These are phyloP conservation scores for Episyrphus balteatus DNA, from an alignment of 1,140 invertebrate species.

Conservation along the genomic window DNA sequence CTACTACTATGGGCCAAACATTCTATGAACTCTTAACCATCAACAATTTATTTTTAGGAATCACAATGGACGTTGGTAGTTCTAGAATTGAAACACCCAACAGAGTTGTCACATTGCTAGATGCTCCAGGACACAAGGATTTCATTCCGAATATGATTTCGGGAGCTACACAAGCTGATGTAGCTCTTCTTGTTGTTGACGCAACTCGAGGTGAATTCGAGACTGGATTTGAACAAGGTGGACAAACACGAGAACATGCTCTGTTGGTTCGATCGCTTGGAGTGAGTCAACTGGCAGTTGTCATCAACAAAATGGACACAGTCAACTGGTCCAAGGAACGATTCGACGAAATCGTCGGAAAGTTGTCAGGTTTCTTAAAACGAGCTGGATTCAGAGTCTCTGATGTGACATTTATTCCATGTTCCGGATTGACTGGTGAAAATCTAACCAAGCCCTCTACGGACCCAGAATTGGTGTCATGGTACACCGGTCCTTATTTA, in stretches of 20 bases:
- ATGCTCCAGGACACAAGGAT: conserved; percentile 96
- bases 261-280: conserved; percentile 84
- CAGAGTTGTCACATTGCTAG: conserved; percentile 71
- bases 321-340: conserved; percentile 67
- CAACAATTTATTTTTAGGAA: conserved; percentile 35
- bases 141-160: conserved; percentile 99
- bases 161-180: conserved; percentile 93
- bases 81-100: conserved; percentile 86
- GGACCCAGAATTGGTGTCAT: conserved; percentile 55
- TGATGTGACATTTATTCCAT: conserved; percentile 86
- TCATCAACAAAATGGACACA: conserved; percentile 78
- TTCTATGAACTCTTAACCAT: conserved; percentile 1
- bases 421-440: conserved; percentile 88
- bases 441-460: conserved; percentile 68
- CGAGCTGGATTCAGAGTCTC: conserved; percentile 88
- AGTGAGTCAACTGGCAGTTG: conserved; percentile 74
- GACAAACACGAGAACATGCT: conserved; percentile 96
- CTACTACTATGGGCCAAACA: no score
- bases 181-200: conserved; percentile 91
- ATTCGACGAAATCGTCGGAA: conserved; percentile 77
- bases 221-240: conserved; percentile 94
- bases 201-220: conserved; percentile 95
- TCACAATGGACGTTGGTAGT: conserved; percentile 96
- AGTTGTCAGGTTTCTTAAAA: conserved; percentile 80
- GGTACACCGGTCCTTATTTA: conserved; percentile 78